A percentile compares a stretch with the other conserved stretches of the same genome.
Conservation (phyloP, 2,797 vertebrate species). For the Pantherophis alleghaniensis region DNA sequence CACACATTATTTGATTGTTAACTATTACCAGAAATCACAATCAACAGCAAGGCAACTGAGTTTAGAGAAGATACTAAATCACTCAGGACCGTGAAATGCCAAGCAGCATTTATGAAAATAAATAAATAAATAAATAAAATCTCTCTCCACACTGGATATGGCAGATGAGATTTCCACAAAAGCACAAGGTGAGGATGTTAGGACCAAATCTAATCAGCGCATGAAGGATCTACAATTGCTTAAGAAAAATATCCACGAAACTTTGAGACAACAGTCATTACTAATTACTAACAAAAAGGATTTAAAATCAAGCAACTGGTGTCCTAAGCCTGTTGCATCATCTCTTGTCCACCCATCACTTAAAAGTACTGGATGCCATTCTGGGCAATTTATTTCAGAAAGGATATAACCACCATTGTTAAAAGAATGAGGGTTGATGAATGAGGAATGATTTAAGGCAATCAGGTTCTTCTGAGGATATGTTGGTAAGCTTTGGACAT, state of each 20-base stretch:
- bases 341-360: neutral
- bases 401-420: neutral
- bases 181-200: neutral
- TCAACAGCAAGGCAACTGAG: neutral
- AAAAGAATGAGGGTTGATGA: neutral
- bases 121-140: neutral
- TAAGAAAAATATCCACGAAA: neutral
- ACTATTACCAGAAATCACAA: neutral
- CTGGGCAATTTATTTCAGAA: neutral
- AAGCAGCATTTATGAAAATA: neutral
- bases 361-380: neutral
- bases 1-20: conserved; percentile 19
- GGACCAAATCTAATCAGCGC: neutral
- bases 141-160: neutral
- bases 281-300: neutral
- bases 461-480: neutral
- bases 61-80: conserved; percentile 1
- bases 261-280: neutral
- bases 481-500: neutral
- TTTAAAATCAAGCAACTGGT: neutral
- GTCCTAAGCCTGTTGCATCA: no score
- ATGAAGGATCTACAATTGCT: neutral
- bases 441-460: neutral
- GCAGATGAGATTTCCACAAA: neutral
- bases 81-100: neutral